Base-by-base conservation (phyloP, 2,888 invertebrate genomes). In the Megaustenia siamemsis region DNA sequence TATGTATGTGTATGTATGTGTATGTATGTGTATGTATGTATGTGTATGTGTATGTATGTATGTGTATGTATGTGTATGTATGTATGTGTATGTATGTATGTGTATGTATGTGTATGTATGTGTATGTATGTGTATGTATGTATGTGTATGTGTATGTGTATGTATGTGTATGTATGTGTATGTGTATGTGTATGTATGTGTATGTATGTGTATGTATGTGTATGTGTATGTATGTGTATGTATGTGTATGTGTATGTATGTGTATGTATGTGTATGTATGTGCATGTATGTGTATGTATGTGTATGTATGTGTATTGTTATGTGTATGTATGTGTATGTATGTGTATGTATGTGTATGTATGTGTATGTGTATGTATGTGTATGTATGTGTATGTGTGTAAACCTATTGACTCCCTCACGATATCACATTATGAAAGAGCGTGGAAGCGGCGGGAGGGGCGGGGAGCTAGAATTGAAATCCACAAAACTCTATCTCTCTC, bases 251-350 rank as follows among this genome's bases (percentile, higher is more conserved):
- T 53, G 53, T 53, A 21, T 53, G 21, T 53, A 45, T 45, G 21
- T 18, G 18, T 53, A 24, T 53, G 18, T 53, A 24, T 53, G 21
- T 53, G 53, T 10, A 10, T 53, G 53, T 53, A 18, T 53, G 21
- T 18, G 60, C 24, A n/a, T 60, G 73, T 76, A 32, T 76, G 56
- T 76, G 32, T 76, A 53, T 76, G 49, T 76, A 53, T 76, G 49
- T 77, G 77, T 77, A 40, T 77, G 77, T 60, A 40, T 77, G 77
- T 60, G 56, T 76, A 60, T 77, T n/a, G 32, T 56, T 60, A 40
- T 60, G 77, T 60, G 38, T 77, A 60, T 77, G 38, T 32, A 38
- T 32, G 38, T 77, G 60, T 60, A n/a, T 32, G 56, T 76, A 45
- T 53, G 76, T 76, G 49, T 53, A 53, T 77, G 24, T 63, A 60